Evolutionary conservation across 2,797 vertebrate species (phyloP).

Genomic region (Lagocephalus sceleratus): DNA sequence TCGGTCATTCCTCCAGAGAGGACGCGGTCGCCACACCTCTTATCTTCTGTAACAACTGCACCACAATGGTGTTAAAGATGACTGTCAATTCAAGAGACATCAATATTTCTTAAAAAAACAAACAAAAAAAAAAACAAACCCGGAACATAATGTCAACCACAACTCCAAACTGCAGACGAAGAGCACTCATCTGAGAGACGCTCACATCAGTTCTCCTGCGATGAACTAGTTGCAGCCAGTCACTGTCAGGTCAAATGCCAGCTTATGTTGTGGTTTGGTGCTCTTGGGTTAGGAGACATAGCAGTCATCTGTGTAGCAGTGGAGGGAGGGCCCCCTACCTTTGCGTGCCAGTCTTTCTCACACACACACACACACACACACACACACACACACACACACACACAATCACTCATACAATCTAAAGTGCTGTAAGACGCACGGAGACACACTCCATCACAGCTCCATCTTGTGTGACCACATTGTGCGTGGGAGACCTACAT

Average conservation of each 20-base stretch:
- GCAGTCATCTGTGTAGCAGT: constrained; percentile 54
- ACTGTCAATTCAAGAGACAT: no score
- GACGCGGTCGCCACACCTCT: neutral
- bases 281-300: constrained; percentile 26
- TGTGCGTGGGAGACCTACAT: constrained; percentile 44
- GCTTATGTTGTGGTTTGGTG: constrained; percentile 6
- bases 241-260: constrained; percentile 15
- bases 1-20: neutral
- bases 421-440: neutral
- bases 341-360: neutral
- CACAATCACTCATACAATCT: constrained; percentile 8
- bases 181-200: neutral
- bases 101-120: neutral
- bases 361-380: constrained; percentile 1
- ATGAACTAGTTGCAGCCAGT: neutral
- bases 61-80: no score
- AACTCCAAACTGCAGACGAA: constrained; percentile 6
- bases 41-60: neutral
- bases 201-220: constrained; percentile 16
- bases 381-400: constrained; percentile 7
- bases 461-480: constrained; percentile 27
- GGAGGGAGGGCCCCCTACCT: constrained; percentile 10
- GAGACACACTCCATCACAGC: constrained; percentile 8
- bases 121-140: neutral
- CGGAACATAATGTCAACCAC: no score